Evolutionary conservation across 2,113 vertebrate genomes (phyloP), one percentile per base, ranked within the genome.

Genomic region (Gorilla gorilla): DNA sequence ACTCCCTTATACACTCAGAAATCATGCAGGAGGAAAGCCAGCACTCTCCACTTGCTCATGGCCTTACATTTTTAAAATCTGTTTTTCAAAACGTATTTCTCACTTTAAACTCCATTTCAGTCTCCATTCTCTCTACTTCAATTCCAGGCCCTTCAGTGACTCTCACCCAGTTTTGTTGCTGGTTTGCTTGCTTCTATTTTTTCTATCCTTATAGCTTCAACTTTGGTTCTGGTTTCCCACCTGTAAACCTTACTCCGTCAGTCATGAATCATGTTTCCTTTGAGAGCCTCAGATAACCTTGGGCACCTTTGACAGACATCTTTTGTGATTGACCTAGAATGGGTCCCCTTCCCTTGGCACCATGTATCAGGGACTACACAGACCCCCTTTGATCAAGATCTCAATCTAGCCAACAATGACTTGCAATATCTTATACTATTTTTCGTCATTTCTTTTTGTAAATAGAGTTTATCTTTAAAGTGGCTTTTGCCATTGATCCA

Each of bases 381-480:
- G 2, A 10, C 6, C 13, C 8, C 35, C 20, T 64, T 92, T 64
- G 23, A 64, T 30, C 23, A 83, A 66, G 32, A 25, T 38, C 23
- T 76, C 52, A 81, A 12, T 81, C 45, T 1, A 85, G 23, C 22
- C 68, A 79, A 86, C 27, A 45, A 6, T 23, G 12, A 13, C 43
- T 27, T 40, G 5, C 0, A 30, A 20, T 61, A 61, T 17, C 93
- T 75, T 72, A 50, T 85, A 22, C 4, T 81, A 5, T 66, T 52
- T 30, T 80, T 38, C 20, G 5, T 0, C 61, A 55, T 89, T 92
- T 91, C 0, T 81, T 43, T 94, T 43, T 89, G 9, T 57, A 92
- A 86, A 66, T 76, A 78, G 4, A 64, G 50, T 57, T 30, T 90
- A 83, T 68, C 94, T 94, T 68, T 50, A 90, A 93, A 90, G 61